phyloP scores from a whole-genome alignment of 2,888 invertebrate species.

The Mimachlamys varia region DNA sequence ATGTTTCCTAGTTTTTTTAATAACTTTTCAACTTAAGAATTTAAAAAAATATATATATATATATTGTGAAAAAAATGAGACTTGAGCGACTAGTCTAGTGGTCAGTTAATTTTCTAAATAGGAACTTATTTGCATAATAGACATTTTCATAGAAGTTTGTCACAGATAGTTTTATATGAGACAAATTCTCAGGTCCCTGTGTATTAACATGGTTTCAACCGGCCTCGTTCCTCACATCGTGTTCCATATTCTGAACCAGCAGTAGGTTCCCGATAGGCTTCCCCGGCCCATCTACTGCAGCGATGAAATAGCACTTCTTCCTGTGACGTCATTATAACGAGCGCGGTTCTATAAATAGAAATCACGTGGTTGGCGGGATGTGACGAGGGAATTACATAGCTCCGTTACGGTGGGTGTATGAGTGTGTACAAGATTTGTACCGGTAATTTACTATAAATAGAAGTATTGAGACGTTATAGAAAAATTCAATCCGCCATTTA shows the following conservation, averaged over 20 bases:
- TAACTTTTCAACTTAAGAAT: no score
- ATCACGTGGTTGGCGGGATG: conserved; percentile 10
- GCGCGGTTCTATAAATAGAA: background rate
- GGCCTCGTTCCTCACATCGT: background rate
- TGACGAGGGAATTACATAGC: background rate
- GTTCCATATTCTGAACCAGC: background rate
- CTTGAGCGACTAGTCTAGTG: no score
- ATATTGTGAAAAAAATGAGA: no score
- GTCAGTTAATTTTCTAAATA: no score
- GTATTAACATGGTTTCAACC: no score
- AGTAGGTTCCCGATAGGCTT: background rate
- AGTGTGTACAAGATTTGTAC: background rate
- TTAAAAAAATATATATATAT: no score
- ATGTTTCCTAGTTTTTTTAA: no score
- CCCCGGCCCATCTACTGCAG: no score
- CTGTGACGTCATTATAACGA: background rate
- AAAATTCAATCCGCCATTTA: background rate
- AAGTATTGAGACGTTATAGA: background rate
- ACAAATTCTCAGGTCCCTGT: no score
- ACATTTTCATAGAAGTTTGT: no score
- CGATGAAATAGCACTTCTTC: background rate
- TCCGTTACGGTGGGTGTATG: background rate
- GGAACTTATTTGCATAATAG: no score
- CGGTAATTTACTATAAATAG: background rate
- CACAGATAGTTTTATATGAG: no score